Evolutionary conservation across 2,797 vertebrate genomes (phyloP), one percentile per base, ranked within the genome.

Genomic region (Pangasius larnaudii): DNA sequence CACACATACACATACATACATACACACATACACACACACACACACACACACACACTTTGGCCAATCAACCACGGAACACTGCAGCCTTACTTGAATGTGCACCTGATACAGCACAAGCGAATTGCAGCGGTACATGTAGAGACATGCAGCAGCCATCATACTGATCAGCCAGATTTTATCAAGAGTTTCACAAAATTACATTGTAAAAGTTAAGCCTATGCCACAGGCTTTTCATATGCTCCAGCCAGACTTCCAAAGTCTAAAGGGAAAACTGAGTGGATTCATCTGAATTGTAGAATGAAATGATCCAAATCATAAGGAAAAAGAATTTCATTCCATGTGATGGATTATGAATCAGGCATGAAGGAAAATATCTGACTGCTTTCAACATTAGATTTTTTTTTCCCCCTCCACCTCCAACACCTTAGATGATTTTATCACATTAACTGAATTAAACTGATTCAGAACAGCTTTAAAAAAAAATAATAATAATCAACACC

Each of bases 101-200:
- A 80, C 19, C 22, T 59, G 79, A 58, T 56, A 49, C 69, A 89
- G 85, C 71, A 67, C 49, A 69, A 85, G 75, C 39, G 14, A 79
- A 67, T 46, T 77, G 53, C 78, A 65, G 56, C 56, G 24, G n/a
- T 71, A 81, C 42, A 71, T 67, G 71, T 61, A 49, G 39, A 86
- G 78, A 84, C 88, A 89, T 86, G 88, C 88, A 86, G 59, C 19
- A 67, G 78, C 84, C 46, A 82, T n/a, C 27, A 77, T 36, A 56
- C 56, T 59, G 19, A n/a, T 86, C 71, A 78, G 49, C 11, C 61
- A 51, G 58, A 42, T 27, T 82, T 49, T 24, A 63, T 74, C 39
- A 77, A 9, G 13, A 13, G 13, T 61, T 63, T 19, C 13, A 59
- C 16, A 42, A 80, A 56, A 56, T 22, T 42, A 53, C 33, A 14